Percentiles rank a stretch among this genome's conserved stretches.
These are phyloP conservation scores for Drosophila repleta DNA, from an alignment of 1,140 invertebrate species.

Conservation along the genomic window DNA sequence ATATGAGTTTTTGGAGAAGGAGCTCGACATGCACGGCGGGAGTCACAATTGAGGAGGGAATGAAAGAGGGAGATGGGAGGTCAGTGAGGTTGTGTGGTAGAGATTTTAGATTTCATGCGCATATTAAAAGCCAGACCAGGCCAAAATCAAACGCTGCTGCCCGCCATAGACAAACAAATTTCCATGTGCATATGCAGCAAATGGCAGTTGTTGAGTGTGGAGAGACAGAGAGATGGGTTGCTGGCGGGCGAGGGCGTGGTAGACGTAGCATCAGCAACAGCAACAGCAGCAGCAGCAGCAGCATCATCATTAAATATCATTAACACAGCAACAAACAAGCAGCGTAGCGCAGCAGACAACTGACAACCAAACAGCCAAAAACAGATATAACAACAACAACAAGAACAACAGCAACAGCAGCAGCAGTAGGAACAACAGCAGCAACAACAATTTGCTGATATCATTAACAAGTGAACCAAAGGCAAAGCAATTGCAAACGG, in stretches of 20 bases:
- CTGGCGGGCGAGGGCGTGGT: conserved; percentile 1
- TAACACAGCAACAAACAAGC: conserved; percentile 77
- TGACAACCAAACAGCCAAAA: conserved; percentile 45
- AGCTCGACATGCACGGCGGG: neutral
- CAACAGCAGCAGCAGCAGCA: conserved; percentile 14
- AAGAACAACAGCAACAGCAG: conserved; percentile 26
- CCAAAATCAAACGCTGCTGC: conserved; percentile 41
- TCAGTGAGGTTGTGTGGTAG: neutral
- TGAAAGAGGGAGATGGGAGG: neutral
- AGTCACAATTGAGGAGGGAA: too few relatives aligned
- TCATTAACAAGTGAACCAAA: conserved; percentile 70
- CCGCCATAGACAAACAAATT: conserved; percentile 46
- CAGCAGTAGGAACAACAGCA: conserved; percentile 34
- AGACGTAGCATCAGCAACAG: conserved; percentile 13
- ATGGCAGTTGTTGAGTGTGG: conserved; percentile 38
- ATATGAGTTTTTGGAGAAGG: conserved; percentile 34
- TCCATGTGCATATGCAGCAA: conserved; percentile 39
- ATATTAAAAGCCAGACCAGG: conserved; percentile 47
- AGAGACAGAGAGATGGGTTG: too few relatives aligned
- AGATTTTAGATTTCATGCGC: conserved; percentile 51
- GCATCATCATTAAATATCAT: conserved; percentile 81
- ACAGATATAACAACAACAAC: conserved; percentile 43
- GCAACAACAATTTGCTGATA: conserved; percentile 67
- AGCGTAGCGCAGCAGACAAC: conserved; percentile 49
- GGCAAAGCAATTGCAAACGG: conserved; percentile 76